phyloP scores from a whole-genome alignment of 2,113 vertebrate species.

The Seriola aureovittata region DNA sequence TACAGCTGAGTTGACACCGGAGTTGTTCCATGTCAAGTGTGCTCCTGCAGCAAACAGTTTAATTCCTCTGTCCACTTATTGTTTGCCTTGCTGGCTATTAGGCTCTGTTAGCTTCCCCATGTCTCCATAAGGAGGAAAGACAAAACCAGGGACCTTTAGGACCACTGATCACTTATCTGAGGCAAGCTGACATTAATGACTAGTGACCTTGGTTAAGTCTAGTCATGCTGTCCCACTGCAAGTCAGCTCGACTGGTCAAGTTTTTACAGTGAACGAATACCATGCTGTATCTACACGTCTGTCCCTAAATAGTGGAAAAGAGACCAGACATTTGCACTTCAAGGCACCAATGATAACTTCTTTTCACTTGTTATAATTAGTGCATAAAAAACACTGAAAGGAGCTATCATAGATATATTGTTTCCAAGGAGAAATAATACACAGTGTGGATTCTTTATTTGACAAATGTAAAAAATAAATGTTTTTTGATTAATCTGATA shows the following conservation, averaged over 20 bases:
- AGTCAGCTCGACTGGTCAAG: constrained; percentile 27
- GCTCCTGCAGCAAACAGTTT: constrained; percentile 17
- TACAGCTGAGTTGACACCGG: neutral
- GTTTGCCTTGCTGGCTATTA: constrained; percentile 25
- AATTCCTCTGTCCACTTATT: constrained; percentile 16
- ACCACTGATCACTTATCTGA: constrained; percentile 19
- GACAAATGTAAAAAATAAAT: too few species aligned
- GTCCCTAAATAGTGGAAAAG: neutral
- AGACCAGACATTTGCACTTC: neutral
- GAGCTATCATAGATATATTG: neutral
- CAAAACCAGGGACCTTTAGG: constrained; percentile 26
- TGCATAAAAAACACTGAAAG: neutral
- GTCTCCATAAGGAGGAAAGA: constrained; percentile 18
- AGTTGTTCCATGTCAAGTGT: constrained; percentile 27
- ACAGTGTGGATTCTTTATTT: too few species aligned
- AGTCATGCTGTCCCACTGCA: neutral
- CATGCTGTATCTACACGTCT: neutral
- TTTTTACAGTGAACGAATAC: constrained; percentile 40
- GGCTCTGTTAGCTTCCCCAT: neutral
- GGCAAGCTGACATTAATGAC: constrained; percentile 33
- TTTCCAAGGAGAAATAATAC: neutral
- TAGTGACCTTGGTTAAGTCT: constrained; percentile 24
- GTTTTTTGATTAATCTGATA: neutral
- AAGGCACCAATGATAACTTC: neutral
- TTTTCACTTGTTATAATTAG: neutral